Evolutionary conservation across 1,140 invertebrate species (phyloP).

Genomic region (Halyomorpha halys): DNA sequence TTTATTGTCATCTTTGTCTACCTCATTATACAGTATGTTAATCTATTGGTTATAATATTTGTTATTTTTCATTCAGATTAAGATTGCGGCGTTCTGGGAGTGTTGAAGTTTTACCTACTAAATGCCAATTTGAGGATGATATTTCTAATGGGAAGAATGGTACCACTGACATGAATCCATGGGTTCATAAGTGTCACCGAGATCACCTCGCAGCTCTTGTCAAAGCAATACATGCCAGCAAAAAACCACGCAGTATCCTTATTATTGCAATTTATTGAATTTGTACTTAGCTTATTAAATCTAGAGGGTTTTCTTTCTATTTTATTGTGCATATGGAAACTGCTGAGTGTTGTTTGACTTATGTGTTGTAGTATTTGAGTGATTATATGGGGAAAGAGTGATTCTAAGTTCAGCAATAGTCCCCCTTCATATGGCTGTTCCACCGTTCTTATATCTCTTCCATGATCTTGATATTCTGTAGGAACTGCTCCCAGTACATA

Average conservation of each 20-base stretch:
- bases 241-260: constrained; percentile 29
- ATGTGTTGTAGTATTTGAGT: too few relatives aligned
- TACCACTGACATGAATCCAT: constrained; percentile 40
- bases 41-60: background rate
- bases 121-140: constrained; percentile 35
- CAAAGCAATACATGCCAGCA: constrained; percentile 10
- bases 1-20: too few relatives aligned
- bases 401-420: too few relatives aligned
- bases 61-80: constrained; percentile 26
- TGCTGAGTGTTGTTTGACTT: too few relatives aligned
- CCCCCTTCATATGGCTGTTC: too few relatives aligned
- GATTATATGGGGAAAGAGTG: too few relatives aligned
- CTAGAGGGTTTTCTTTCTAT: too few relatives aligned
- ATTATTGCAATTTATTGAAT: background rate
- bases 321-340: too few relatives aligned
- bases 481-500: too few relatives aligned
- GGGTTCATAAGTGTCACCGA: constrained; percentile 46
- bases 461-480: too few relatives aligned
- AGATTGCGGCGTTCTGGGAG: constrained; percentile 37
- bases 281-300: too few relatives aligned
- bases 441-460: too few relatives aligned
- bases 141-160: constrained; percentile 23
- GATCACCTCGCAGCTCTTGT: constrained; percentile 33
- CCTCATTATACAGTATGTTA: background rate
- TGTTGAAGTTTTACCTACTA: constrained; percentile 33